These are phyloP conservation scores for Thymelicus acteon DNA, from an alignment of 2,888 invertebrate species.

Conservation along the genomic window DNA sequence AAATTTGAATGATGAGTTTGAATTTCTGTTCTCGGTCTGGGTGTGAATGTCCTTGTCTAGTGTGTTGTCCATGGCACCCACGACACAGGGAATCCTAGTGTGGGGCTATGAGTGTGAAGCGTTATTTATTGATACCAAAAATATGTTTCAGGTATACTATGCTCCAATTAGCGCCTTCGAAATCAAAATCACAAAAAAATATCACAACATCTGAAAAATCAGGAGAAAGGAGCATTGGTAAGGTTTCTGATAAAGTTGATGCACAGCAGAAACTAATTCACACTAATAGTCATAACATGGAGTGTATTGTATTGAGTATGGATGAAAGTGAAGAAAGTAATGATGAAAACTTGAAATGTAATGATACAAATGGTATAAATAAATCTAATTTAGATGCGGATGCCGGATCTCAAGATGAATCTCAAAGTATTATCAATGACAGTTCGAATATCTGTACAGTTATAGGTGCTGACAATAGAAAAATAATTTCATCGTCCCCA, in stretches of 20 bases:
- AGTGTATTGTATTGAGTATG: not conserved
- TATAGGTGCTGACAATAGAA: not conserved
- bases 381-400: not conserved
- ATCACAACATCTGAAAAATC: not conserved
- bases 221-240: not conserved
- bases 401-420: not conserved
- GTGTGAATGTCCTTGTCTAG: too few species aligned
- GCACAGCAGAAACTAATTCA: not conserved
- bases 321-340: not conserved
- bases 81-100: too few species aligned
- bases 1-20: too few species aligned
- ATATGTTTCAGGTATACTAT: conserved; percentile 42
- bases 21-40: too few species aligned
- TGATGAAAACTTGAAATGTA: not conserved
- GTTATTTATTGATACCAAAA: not conserved
- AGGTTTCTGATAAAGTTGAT: not conserved
- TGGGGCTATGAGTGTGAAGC: too few species aligned
- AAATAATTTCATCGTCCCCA: not conserved
- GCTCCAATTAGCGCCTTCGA: conserved; percentile 40
- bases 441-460: not conserved
- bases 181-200: conserved; percentile 10
- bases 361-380: not conserved
- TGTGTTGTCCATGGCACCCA: too few species aligned
- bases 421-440: not conserved
- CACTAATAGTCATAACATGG: not conserved